Evolutionary conservation across 2,797 vertebrate genomes (phyloP).

Genomic region (Siniperca scherzeri): DNA sequence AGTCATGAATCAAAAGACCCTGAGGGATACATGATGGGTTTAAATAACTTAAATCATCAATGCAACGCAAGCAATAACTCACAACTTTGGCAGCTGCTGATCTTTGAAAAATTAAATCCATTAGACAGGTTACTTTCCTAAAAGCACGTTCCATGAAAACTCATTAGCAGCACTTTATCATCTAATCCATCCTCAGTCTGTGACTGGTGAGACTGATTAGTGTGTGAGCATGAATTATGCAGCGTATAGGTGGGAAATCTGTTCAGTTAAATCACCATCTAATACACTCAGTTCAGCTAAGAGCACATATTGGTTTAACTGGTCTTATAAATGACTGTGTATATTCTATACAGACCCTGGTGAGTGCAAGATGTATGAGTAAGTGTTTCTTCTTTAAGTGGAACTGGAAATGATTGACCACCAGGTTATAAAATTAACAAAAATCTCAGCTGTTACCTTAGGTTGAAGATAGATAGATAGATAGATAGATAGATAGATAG

Average conservation of each 20-base stretch:
- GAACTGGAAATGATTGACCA: background rate
- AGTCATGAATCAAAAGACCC: background rate
- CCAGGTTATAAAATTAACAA: background rate
- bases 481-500: too few relatives aligned
- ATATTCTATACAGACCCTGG: background rate
- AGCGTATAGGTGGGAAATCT: constrained; percentile 57
- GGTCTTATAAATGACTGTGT: constrained; percentile 2
- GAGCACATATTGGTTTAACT: constrained; percentile 25
- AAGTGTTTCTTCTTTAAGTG: background rate
- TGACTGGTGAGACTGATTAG: constrained; percentile 48
- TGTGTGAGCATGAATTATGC: constrained; percentile 62
- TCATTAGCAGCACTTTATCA: constrained; percentile 64
- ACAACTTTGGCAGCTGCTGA: constrained; percentile 37
- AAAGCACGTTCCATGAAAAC: constrained; percentile 58
- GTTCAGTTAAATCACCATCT: constrained; percentile 39
- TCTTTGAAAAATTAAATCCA: constrained; percentile 47
- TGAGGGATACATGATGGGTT: background rate
- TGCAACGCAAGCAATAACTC: background rate
- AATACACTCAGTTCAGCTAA: constrained; percentile 30
- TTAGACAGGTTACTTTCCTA: constrained; percentile 44
- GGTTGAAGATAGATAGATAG: too few relatives aligned
- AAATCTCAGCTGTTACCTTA: background rate
- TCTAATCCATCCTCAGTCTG: constrained; percentile 51
- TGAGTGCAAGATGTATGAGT: background rate
- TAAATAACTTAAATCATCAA: constrained; percentile 22